Conservation (phyloP, 2,797 vertebrate genomes). For the Acipenser oxyrinchus region DNA sequence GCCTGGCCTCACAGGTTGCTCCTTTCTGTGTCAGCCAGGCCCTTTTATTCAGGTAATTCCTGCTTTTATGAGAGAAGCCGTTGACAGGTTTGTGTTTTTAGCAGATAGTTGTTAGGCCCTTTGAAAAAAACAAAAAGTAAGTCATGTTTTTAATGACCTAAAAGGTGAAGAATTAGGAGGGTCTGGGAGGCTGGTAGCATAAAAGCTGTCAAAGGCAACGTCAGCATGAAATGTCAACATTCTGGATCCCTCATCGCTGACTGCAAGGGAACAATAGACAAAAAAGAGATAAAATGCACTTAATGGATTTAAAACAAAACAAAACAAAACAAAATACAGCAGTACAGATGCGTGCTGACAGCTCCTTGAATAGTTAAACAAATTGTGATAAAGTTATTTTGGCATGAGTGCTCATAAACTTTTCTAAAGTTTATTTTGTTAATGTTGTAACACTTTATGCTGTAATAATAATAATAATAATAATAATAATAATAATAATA, state of each 20-base stretch:
- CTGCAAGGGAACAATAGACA: conserved; percentile 43
- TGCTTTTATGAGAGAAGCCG: conserved; percentile 16
- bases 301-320: conserved; percentile 61
- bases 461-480: conserved; percentile 33
- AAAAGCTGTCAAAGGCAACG: conserved; percentile 53
- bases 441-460: neutral
- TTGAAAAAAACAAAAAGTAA: conserved; percentile 17
- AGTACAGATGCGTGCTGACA: conserved; percentile 56
- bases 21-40: conserved; percentile 15
- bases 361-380: conserved; percentile 24
- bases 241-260: conserved; percentile 61
- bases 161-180: conserved; percentile 46
- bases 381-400: neutral
- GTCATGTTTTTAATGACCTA: conserved; percentile 37
- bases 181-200: conserved; percentile 50
- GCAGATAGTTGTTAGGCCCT: conserved; percentile 25
- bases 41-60: conserved; percentile 24
- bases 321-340: conserved; percentile 47
- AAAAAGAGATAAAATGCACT: conserved; percentile 54
- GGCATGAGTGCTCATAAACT: neutral
- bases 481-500: too few relatives aligned
- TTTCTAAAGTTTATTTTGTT: neutral
- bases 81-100: conserved; percentile 27
- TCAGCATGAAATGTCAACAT: conserved; percentile 63
- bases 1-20: conserved; percentile 21